Evolutionary conservation across 2,888 invertebrate genomes (phyloP).

Genomic region (Parnassius orleans): DNA sequence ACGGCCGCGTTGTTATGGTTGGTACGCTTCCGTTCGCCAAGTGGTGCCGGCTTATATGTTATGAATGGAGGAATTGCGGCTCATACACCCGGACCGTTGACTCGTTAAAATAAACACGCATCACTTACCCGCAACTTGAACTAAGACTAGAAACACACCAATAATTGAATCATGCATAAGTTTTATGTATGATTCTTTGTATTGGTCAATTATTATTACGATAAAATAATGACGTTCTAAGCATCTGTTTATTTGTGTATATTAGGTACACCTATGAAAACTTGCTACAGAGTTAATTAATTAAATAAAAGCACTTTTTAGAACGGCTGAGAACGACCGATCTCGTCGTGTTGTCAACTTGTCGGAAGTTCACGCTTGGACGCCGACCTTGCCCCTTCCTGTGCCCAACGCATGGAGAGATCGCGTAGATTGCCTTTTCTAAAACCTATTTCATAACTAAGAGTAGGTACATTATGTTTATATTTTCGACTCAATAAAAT

Average conservation of each 20-base stretch:
- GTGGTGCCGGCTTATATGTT: conserved; percentile 32
- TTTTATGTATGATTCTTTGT: too few relatives aligned
- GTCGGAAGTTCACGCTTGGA: conserved; percentile 71
- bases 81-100: conserved; percentile 53
- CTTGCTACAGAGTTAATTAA: too few relatives aligned
- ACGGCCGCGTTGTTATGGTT: conserved; percentile 70
- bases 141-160: conserved; percentile 3
- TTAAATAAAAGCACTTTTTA: too few relatives aligned
- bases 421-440: conserved; percentile 23
- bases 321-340: not conserved
- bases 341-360: conserved; percentile 52
- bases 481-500: not conserved
- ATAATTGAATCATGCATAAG: too few relatives aligned
- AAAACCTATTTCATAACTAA: not conserved
- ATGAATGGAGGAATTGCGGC: conserved; percentile 45
- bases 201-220: too few relatives aligned
- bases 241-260: too few relatives aligned
- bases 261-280: too few relatives aligned
- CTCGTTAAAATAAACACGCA: conserved; percentile 62
- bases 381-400: conserved; percentile 77
- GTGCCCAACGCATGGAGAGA: conserved; percentile 46
- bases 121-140: conserved; percentile 35
- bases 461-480: not conserved
- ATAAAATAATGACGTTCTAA: too few relatives aligned
- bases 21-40: conserved; percentile 62